Conservation (phyloP, 2,797 vertebrate species). For the Clarias laeviceps region DNA sequence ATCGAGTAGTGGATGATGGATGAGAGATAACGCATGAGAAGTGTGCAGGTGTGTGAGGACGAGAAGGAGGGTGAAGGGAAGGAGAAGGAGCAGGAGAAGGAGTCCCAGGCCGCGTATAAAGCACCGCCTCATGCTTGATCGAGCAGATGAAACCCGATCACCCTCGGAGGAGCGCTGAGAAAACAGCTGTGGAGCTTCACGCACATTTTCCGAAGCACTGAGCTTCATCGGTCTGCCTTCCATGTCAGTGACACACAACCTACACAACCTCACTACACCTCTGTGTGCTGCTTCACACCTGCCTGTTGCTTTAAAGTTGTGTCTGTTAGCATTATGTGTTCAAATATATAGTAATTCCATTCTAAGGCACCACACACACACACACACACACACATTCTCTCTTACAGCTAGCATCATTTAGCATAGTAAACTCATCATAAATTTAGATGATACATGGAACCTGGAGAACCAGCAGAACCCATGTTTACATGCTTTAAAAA, state of each 20-base stretch:
- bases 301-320: not conserved
- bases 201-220: not conserved
- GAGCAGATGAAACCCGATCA: constrained; percentile 56
- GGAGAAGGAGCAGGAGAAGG: not conserved
- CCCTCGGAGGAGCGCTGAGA: constrained; percentile 38
- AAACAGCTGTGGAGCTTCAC: constrained; percentile 33
- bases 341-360: not conserved
- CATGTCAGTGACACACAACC: not conserved
- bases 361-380: not conserved
- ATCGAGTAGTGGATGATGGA: constrained; percentile 41
- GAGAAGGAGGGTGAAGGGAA: not conserved
- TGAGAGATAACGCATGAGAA: constrained; percentile 35
- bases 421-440: not conserved
- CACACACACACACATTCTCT: no score
- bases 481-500: not conserved
- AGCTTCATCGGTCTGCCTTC: not conserved
- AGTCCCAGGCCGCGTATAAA: constrained; percentile 45
- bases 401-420: not conserved
- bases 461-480: not conserved
- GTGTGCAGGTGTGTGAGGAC: constrained; percentile 49
- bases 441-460: not conserved
- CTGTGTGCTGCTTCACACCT: not conserved
- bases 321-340: not conserved
- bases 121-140: constrained; percentile 51
- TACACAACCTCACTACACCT: not conserved